A percentile compares a stretch with the other conserved stretches of the same genome.
Evolutionary conservation across 2,888 invertebrate species (phyloP).

Genomic region (Tinea pellionella): DNA sequence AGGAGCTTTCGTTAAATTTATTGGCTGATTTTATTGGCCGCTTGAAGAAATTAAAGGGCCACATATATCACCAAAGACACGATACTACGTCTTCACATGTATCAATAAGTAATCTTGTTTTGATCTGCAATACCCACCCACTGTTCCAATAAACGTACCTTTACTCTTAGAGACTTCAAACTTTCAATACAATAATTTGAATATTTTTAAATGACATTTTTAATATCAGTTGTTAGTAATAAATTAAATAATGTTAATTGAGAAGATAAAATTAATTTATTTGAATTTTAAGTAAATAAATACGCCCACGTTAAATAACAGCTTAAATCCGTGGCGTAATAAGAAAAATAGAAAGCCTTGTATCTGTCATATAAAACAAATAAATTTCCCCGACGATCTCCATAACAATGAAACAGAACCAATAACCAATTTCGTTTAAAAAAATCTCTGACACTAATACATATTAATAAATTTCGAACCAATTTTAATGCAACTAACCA

Average conservation of each 20-base stretch:
- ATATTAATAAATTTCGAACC: slow-evolving; percentile 56
- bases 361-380: slow-evolving; percentile 30
- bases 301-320: slow-evolving; percentile 7
- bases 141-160: no score
- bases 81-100: neutral
- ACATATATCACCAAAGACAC: slow-evolving; percentile 20
- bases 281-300: slow-evolving; percentile 8
- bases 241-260: neutral
- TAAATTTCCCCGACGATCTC: slow-evolving; percentile 36
- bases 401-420: slow-evolving; percentile 51
- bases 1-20: slow-evolving; percentile 35
- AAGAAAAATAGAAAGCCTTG: slow-evolving; percentile 9
- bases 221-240: neutral
- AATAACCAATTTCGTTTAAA: slow-evolving; percentile 58
- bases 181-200: no score
- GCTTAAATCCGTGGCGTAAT: neutral
- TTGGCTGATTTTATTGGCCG: slow-evolving; percentile 40
- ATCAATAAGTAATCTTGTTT: neutral
- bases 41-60: slow-evolving; percentile 41
- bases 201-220: no score
- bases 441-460: slow-evolving; percentile 46
- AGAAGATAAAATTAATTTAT: slow-evolving; percentile 11
- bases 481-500: slow-evolving; percentile 46
- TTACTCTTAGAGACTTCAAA: no score
- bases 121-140: neutral